Evolutionary conservation across 1,140 invertebrate species (phyloP).

Genomic region (Arctopsyche grandis): DNA sequence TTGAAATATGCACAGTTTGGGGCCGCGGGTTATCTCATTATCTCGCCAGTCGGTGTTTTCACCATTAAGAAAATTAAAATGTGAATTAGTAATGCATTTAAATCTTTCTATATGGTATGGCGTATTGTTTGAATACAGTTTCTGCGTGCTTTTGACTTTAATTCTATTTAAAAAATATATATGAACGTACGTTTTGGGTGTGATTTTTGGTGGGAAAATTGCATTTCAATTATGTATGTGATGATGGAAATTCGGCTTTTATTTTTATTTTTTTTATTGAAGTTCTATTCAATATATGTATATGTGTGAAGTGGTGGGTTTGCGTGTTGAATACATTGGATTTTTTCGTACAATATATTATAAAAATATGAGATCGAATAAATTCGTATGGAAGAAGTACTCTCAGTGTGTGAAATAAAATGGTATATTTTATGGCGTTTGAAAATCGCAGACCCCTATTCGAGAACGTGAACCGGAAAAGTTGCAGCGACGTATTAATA

Average conservation of each 20-base stretch:
- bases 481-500: constrained; percentile 18
- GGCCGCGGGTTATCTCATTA: background rate
- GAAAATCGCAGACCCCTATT: no score
- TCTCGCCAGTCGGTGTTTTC: constrained; percentile 2
- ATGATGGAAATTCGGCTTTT: no score
- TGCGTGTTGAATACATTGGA: no score
- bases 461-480: background rate
- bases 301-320: no score
- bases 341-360: no score
- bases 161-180: background rate
- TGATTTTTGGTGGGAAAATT: background rate
- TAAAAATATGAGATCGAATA: no score
- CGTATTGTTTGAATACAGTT: background rate
- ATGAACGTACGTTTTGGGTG: background rate
- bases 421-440: no score
- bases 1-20: constrained; percentile 13
- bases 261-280: no score
- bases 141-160: background rate
- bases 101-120: background rate
- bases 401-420: no score
- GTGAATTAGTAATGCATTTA: constrained; percentile 4
- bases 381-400: no score
- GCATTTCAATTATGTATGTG: no score
- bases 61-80: constrained; percentile 5
- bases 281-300: no score